Evolutionary conservation across 1,140 invertebrate genomes (phyloP), one percentile per base, ranked within the genome.

Genomic region (Platyura marginata): DNA sequence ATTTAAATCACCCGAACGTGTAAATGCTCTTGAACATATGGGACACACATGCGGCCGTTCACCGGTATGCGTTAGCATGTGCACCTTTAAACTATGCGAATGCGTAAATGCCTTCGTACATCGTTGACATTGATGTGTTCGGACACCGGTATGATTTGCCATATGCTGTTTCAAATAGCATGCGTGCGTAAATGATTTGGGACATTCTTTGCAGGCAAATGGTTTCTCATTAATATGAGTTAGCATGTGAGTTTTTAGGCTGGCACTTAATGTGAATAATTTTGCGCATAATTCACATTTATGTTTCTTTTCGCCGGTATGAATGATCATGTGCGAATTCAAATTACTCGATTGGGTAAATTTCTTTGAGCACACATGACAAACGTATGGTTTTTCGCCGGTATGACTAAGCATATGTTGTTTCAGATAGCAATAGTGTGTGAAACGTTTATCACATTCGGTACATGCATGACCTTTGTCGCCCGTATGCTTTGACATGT

Each of bases 141-240:
- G n/a, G n/a, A n/a, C n/a, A n/a, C n/a, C n/a, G n/a, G n/a, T n/a
- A n/a, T n/a, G n/a, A n/a, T n/a, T n/a, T n/a, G n/a, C n/a, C n/a
- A n/a, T n/a, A n/a, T n/a, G n/a, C n/a, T n/a, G n/a, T n/a, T n/a
- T n/a, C n/a, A n/a, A n/a, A n/a, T n/a, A n/a, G n/a, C n/a, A n/a
- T n/a, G n/a, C n/a, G n/a, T n/a, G n/a, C n/a, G n/a, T n/a, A n/a
- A n/a, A n/a, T n/a, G n/a, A n/a, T n/a, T n/a, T n/a, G n/a, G n/a
- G 4, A 40, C 6, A 20, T 51, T 75, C 70, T 42, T 63, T 61
- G 59, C 80, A 84, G 48, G 68, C 62, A 57, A 77, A 81, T 2
- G 79, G 77, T 55, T 82, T 81, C 52, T 82, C 77, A 9, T 80
- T 73, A 21, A 69, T 72, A 53, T 86, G 82, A n/a, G 52, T 48